Percentiles rank a stretch among this genome's conserved stretches.
These are phyloP conservation scores for Phalanger gymnotis DNA, from an alignment of 2,797 vertebrate genomes.

Conservation along the genomic window DNA sequence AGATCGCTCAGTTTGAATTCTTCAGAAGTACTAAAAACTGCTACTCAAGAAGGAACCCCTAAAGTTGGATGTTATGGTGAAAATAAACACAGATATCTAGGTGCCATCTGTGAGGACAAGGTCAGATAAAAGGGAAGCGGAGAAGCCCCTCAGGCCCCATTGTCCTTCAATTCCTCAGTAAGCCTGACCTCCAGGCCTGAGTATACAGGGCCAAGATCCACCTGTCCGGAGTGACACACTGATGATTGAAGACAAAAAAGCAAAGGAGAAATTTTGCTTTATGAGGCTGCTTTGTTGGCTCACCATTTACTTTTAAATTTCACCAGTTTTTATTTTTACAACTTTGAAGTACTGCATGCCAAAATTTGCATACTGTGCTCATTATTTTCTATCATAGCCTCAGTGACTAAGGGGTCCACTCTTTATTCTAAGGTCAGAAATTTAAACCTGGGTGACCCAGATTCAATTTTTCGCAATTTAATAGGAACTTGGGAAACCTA, in stretches of 20 bases:
- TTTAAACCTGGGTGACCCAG: too few species aligned
- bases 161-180: neutral
- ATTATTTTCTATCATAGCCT: neutral
- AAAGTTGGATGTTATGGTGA: too few species aligned
- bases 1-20: neutral
- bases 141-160: accelerated
- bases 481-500: neutral
- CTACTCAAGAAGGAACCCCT: neutral
- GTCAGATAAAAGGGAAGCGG: too few species aligned
- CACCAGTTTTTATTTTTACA: neutral
- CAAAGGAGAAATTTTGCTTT: neutral
- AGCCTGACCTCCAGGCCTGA: neutral
- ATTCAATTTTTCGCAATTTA: neutral
- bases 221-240: neutral
- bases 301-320: neutral
- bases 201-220: neutral
- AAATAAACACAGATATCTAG: too few species aligned
- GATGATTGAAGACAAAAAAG: neutral
- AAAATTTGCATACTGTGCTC: neutral
- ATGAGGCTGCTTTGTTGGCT: neutral
- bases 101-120: too few species aligned
- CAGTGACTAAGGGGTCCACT: neutral
- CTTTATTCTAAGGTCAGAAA: neutral
- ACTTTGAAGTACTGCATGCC: neutral
- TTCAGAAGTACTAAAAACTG: neutral